A percentile compares a stretch with the other conserved stretches of the same genome.
phyloP scores from a whole-genome alignment of 2,888 invertebrate genomes.

The Ectemnius lituratus region DNA sequence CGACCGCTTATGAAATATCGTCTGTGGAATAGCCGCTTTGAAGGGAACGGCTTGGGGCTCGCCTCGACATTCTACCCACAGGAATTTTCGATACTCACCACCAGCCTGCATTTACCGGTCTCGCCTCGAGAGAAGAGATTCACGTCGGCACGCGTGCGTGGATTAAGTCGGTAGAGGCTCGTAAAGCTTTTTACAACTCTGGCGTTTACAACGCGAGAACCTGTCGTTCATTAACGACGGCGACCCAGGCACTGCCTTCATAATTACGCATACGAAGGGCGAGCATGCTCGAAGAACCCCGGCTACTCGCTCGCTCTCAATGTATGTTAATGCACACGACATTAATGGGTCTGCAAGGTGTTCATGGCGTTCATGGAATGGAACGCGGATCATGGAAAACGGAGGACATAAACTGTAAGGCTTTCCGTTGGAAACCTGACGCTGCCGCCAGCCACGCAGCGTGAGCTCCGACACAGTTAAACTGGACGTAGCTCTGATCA shows the following conservation, averaged over 20 bases:
- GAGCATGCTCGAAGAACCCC: slow-evolving; percentile 46
- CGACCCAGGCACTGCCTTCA: slow-evolving; percentile 43
- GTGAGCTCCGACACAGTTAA: slow-evolving; percentile 46
- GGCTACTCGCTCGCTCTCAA: slow-evolving; percentile 31
- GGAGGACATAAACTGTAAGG: slow-evolving; percentile 39
- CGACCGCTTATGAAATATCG: slow-evolving; percentile 7
- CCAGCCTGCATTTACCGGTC: neutral
- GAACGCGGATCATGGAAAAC: slow-evolving; percentile 16
- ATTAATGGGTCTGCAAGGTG: slow-evolving; percentile 47
- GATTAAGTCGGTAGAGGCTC: slow-evolving; percentile 31
- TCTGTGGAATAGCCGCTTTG: neutral
- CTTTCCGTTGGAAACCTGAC: slow-evolving; percentile 15
- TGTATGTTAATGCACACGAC: slow-evolving; percentile 56
- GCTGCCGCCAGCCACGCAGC: too few relatives aligned
- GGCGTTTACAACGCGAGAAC: slow-evolving; percentile 47
- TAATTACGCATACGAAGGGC: slow-evolving; percentile 67
- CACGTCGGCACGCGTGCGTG: slow-evolving; percentile 4
- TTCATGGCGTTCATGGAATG: neutral
- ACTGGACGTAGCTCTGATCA: slow-evolving; percentile 5
- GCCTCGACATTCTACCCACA: neutral
- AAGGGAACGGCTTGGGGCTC: slow-evolving; percentile 4
- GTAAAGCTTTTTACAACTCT: slow-evolving; percentile 35
- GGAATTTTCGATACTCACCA: neutral
- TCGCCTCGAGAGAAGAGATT: slow-evolving; percentile 2
- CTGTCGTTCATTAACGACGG: slow-evolving; percentile 67